Base-by-base conservation (phyloP, 2,113 vertebrate species). In the Datnioides undecimradiatus region DNA sequence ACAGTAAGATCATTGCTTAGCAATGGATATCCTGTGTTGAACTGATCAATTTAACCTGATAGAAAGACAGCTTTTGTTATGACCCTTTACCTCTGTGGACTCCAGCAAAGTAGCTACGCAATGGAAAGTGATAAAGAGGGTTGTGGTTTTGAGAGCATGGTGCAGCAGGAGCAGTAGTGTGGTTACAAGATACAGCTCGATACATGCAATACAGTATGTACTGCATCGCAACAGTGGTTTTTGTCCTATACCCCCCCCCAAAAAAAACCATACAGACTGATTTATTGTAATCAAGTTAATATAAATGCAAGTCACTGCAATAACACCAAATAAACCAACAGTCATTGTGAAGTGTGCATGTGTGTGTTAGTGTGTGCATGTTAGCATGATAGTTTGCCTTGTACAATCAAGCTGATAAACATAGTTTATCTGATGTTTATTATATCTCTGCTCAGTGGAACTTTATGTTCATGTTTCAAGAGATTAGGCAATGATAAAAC, bases 161-260 rank as follows among this genome's bases (percentile, higher is more conserved):
- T 92, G 91, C 92, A 85, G 83, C 87, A 90, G 83, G 90, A 91
- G 88, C 88, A 89, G 83, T 89, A 65, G 41, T 94, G 93, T 82
- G 93, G 94, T 95, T 89, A 91, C 72, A 46, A 72, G 86, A 88
- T 84, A 88, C 85, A 93, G 89, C 80, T 81, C 73, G 72, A 82
- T 87, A 82, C 82, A 87, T 74, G 67, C 84, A 84, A 81, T 93
- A 93, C 93, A 92, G 92, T 93, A 92, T 82, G 83, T 90, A 80
- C 89, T 93, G 82, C 86, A 90, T 74, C 45, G 54, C 69, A 75
- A 57, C 29, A 62, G 85, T 38, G 87, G 90, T 93, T 91, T 87
- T 91, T 87, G 54, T 82, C 73, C 70, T 60, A 16, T 52, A 12
- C 41, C 72, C 67, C 64, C 11, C 41, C 72, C 67, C 64, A 71